Evolutionary conservation across 2,113 vertebrate species (phyloP).

Genomic region (Ciconia maguari): DNA sequence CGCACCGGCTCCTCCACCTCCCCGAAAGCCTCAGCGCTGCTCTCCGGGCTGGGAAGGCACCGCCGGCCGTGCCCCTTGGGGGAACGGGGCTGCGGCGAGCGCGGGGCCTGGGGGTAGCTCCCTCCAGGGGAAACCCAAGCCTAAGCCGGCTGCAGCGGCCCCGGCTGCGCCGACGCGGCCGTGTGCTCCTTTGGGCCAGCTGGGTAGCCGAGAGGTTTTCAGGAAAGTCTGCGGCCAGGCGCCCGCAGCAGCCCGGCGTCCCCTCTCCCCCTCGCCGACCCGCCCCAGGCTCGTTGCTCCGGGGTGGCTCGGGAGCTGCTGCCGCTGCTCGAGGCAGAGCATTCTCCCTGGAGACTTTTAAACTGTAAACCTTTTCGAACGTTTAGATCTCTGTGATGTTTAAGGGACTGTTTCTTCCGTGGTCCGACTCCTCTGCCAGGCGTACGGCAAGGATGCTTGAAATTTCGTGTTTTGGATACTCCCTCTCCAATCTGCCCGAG

Average conservation of each 20-base stretch:
- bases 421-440: not conserved
- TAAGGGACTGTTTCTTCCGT: rapidly evolving
- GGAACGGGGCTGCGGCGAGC: rapidly evolving
- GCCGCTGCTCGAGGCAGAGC: not conserved
- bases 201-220: not conserved
- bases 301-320: not conserved
- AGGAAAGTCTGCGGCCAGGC: not conserved
- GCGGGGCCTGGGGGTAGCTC: rapidly evolving
- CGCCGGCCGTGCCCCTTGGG: rapidly evolving
- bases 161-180: not conserved
- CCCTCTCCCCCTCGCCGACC: rapidly evolving
- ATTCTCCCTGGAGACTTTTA: rapidly evolving
- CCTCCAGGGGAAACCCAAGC: not conserved
- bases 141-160: rapidly evolving
- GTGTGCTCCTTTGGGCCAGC: not conserved
- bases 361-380: not conserved
- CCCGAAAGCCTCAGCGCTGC: rapidly evolving
- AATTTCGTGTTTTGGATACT: rapidly evolving
- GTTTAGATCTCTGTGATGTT: not conserved
- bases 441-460: not conserved
- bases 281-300: rapidly evolving
- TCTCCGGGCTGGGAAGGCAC: rapidly evolving
- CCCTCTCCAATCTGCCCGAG: not conserved
- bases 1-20: rapidly evolving
- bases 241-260: not conserved